Conservation (phyloP, 2,888 invertebrate species). For the Rhorus exstirpatorius region DNA sequence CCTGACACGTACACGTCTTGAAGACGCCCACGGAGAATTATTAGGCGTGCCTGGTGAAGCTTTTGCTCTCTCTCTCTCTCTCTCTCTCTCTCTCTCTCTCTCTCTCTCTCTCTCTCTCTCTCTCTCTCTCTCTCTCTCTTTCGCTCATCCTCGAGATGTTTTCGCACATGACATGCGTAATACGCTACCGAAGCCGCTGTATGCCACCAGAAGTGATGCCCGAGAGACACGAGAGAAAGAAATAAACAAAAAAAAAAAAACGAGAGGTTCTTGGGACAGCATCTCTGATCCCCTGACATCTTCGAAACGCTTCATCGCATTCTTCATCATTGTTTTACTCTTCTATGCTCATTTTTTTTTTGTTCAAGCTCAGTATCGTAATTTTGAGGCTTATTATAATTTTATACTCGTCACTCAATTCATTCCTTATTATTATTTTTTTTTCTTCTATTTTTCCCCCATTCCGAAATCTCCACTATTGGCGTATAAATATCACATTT, state of each 20-base stretch:
- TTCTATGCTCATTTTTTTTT: slow-evolving; percentile 6
- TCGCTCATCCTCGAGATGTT: slow-evolving; percentile 28
- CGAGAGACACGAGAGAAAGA: slow-evolving; percentile 18
- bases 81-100: too few species aligned
- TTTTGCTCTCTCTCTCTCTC: slow-evolving; percentile 44
- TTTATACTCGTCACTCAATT: too few species aligned
- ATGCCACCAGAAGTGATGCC: slow-evolving; percentile 33
- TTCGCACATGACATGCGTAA: slow-evolving; percentile 56
- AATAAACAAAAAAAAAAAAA: neutral
- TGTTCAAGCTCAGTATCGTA: neutral
- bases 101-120: too few species aligned
- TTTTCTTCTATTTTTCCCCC: too few species aligned
- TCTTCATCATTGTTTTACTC: slow-evolving; percentile 64
- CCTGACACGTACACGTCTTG: slow-evolving; percentile 83
- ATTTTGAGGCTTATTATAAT: too few species aligned
- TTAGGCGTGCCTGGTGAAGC: slow-evolving; percentile 80
- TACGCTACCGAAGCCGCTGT: slow-evolving; percentile 62
- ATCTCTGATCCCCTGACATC: slow-evolving; percentile 51
- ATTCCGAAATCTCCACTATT: too few species aligned
- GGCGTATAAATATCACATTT: too few species aligned
- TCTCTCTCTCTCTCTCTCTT: too few species aligned
- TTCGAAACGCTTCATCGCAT: slow-evolving; percentile 29
- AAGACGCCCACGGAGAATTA: slow-evolving; percentile 81
- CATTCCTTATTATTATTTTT: too few species aligned
- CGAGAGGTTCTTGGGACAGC: slow-evolving; percentile 31